Conservation (phyloP, 2,113 vertebrate species). For the Mastomys coucha region DNA sequence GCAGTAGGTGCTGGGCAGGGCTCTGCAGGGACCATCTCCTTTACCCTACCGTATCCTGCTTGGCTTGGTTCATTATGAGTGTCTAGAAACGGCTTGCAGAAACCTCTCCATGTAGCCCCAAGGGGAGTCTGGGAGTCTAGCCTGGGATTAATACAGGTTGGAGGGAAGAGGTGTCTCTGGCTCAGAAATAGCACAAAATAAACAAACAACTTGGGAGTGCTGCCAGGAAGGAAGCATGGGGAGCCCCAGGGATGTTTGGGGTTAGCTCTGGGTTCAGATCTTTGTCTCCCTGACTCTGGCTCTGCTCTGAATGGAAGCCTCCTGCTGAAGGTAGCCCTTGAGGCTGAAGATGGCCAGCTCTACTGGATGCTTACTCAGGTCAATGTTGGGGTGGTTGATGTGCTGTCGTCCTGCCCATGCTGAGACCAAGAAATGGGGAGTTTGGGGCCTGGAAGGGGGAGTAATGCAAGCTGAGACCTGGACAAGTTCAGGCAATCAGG, state of each 20-base stretch:
- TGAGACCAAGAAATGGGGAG: not conserved
- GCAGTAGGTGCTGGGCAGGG: not conserved
- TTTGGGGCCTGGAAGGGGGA: no score
- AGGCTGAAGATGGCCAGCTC: not conserved
- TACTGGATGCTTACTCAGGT: not conserved
- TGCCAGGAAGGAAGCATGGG: not conserved
- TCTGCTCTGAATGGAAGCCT: no score
- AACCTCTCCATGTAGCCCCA: not conserved
- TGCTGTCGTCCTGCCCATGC: not conserved
- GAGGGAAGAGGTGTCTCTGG: not conserved
- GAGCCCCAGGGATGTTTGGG: not conserved
- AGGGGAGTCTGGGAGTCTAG: not conserved
- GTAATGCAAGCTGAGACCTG: not conserved
- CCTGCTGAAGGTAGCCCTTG: not conserved
- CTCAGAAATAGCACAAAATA: not conserved
- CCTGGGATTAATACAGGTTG: not conserved
- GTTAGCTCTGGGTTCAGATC: not conserved
- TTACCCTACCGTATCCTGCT: not conserved
- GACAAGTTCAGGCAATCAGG: not conserved
- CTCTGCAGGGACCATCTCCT: not conserved
- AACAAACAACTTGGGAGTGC: not conserved
- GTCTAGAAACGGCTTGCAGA: not conserved
- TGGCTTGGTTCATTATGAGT: not conserved
- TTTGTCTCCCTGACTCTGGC: not conserved
- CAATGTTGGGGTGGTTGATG: not conserved